Base-by-base conservation (phyloP, 1,140 invertebrate species). In the Chrysomallon squamiferum region DNA sequence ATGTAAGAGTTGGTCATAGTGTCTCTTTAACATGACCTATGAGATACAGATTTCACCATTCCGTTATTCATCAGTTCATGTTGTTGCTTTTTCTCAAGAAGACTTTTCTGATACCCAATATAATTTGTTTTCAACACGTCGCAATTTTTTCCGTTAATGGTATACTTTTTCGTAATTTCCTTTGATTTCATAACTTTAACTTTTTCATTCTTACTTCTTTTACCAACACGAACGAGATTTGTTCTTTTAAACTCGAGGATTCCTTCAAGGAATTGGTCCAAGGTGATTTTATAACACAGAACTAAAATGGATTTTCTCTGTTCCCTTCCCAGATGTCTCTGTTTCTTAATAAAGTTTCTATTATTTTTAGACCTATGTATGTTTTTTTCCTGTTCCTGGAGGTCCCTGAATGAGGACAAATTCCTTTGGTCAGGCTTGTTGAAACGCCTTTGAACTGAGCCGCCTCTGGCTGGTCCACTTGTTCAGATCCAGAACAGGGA, bases 181-280 rank as follows among this genome's bases (percentile, higher is more conserved):
- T 38, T 54, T 15, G 77, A 50, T 15, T 66, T 59, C 50, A 50
- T 73, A 32, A 66, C 62, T 59, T 72, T 59, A 7, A 81, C 59
- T 30, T 54, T 38, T 41, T 73, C 73, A 43, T 65, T 90, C 75
- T 90, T 59, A 3, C 50, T 61, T 43, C 61, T 45, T 25, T 59
- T 63, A 0, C 72, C 72, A 35, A 74, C 47, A 29, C 72, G 49
- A 13, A 74, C 61, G 33, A 74, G 32, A 32, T 65, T 18, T 15
- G 49, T 20, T 0, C 13, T 11, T 2, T 35, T 29, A 22, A 11
- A 56, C 18, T 25, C 43, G 15, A 72, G 47, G 4, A 84, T 75
- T 29, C 90, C 91, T 78, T 93, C 89, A 13, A 96, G 82, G 85
- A 96, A 95, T 76, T 95, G 93, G 86, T 95, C 93, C 3, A 95